phyloP scores from a whole-genome alignment of 1,140 invertebrate genomes.

The Pogonomyrmex barbatus region DNA sequence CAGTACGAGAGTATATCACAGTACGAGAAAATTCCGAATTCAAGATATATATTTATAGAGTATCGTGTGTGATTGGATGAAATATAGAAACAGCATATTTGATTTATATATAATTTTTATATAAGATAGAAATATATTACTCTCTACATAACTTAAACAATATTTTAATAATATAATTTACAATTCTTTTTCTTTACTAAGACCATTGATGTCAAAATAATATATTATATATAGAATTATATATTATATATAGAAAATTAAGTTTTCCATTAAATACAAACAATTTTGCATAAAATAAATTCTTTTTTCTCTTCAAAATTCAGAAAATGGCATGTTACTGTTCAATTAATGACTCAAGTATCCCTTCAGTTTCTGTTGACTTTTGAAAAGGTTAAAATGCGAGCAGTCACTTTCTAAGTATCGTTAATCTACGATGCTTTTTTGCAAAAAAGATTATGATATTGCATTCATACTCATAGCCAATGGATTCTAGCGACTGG shows the following conservation, averaged over 20 bases:
- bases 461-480: not conserved
- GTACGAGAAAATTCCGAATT: not conserved
- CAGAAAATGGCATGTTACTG: not conserved
- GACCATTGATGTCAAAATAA: not conserved
- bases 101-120: not conserved
- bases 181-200: not conserved
- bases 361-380: not conserved
- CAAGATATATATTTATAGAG: not conserved
- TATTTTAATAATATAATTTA: not conserved
- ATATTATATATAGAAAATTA: conserved; percentile 4
- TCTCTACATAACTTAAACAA: not conserved
- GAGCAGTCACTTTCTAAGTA: not conserved
- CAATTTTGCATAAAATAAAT: not conserved
- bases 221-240: conserved; percentile 1
- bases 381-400: not conserved
- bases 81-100: not conserved
- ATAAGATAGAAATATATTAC: not conserved
- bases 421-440: conserved; percentile 10
- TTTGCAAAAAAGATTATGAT: not conserved
- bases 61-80: not conserved
- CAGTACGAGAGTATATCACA: not conserved
- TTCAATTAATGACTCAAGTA: not conserved
- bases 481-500: conserved; percentile 38
- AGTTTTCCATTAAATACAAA: not conserved
- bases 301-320: conserved; percentile 2